Evolutionary conservation across 2,113 vertebrate genomes (phyloP), one percentile per base, ranked within the genome.

Genomic region (Mus spicilegus): DNA sequence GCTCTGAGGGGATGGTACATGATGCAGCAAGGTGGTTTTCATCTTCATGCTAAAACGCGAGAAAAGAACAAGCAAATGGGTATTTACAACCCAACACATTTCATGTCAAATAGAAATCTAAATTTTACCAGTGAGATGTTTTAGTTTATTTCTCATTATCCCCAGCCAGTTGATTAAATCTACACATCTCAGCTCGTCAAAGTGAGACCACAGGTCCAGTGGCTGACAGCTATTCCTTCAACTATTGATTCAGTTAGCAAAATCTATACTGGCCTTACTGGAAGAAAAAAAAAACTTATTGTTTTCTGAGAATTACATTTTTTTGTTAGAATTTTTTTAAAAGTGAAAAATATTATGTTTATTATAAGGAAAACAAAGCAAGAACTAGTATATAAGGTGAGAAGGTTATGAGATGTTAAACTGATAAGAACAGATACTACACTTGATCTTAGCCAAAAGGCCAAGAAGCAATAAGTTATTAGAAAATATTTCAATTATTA

Each of bases 321-420:
- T 16, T 10, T 78, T 80, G 51, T 76, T 54, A 69, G 14, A 28
- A 67, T 13, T 80, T 93, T 51, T 82, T 95, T 96, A 90, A 49
- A 84, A 94, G 56, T 30, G 73, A 85, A 87, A 5, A 3, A 58
- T 42, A 4, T 24, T 6, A 87, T 84, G 30, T n/a, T 39, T n/a
- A 1, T 77, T 86, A 81, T 90, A 73, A 76, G n/a, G 20, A 39
- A 75, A 2, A 72, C 33, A 10, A 42, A 61, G 1, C 65, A 92
- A 89, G 14, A 61, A 4, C 0, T 78, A 85, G 36, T 3, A 49
- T 85, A 80, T 24, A 26, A 63, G 67, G 91, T 80, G 6, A 92
- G 77, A 97, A 96, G 69, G 30, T 24, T 78, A 89, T 56, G 0
- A 4, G 72, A 69, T 20, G 70, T 89, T 95, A 78, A 42, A 42